Evolutionary conservation across 2,797 vertebrate species (phyloP).

Genomic region (Sciurus carolinensis): DNA sequence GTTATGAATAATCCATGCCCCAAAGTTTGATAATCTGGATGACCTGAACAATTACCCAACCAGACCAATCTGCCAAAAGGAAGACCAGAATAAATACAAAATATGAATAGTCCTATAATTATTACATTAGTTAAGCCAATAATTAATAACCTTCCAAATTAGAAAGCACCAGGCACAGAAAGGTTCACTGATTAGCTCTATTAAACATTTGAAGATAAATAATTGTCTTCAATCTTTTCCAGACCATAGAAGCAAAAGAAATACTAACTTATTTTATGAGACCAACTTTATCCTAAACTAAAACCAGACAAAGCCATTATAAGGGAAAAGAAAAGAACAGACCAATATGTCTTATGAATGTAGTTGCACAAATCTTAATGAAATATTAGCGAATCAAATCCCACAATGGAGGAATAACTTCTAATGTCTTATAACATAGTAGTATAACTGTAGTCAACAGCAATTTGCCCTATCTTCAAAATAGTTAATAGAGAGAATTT

Average conservation of each 20-base stretch:
- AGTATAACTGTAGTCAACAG: no score
- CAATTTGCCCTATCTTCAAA: no score
- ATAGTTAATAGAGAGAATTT: no score
- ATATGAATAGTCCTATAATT: not conserved
- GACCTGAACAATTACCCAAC: not conserved
- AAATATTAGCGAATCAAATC: not conserved
- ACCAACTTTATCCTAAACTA: not conserved
- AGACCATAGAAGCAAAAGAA: not conserved
- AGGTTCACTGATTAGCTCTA: not conserved
- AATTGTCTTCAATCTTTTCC: not conserved
- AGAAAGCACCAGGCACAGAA: not conserved
- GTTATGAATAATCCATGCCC: no score
- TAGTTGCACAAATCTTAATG: not conserved
- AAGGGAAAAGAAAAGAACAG: not conserved
- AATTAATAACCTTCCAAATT: not conserved
- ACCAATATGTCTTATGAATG: not conserved
- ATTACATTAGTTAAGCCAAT: not conserved
- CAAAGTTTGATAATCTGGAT: no score
- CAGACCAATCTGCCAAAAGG: not conserved
- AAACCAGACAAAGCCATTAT: not conserved
- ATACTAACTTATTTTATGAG: not conserved
- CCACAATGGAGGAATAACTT: no score
- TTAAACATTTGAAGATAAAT: not conserved
- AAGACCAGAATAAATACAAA: not conserved
- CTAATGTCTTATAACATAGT: no score